phyloP scores from a whole-genome alignment of 2,113 vertebrate genomes.

The Hippocampus zosterae region DNA sequence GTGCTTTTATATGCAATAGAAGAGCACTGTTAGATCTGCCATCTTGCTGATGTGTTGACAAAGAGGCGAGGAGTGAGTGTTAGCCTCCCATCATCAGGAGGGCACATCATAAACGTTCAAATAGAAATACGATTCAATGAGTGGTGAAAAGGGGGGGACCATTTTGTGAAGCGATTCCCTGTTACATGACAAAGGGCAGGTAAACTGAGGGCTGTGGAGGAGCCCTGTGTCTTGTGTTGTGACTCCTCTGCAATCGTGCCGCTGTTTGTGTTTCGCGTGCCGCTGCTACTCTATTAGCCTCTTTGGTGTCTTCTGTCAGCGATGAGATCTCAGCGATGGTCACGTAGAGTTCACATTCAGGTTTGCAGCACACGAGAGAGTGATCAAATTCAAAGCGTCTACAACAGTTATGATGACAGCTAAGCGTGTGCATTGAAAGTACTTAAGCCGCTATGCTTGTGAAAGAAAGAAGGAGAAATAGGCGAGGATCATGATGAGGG shows the following conservation, averaged over 20 bases:
- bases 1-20: not conserved
- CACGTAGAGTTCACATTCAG: slow-evolving; percentile 18
- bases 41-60: not conserved
- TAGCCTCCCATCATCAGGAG: not conserved
- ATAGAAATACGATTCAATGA: not conserved
- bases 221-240: slow-evolving; percentile 14
- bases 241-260: slow-evolving; percentile 31
- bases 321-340: slow-evolving; percentile 22
- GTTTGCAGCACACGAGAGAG: slow-evolving; percentile 24
- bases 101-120: not conserved
- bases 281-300: slow-evolving; percentile 42
- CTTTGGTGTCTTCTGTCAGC: not conserved
- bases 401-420: slow-evolving; percentile 2
- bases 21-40: not conserved
- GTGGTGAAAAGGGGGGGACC: not conserved
- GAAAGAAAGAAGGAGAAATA: slow-evolving; percentile 10
- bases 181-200: slow-evolving; percentile 14
- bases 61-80: not conserved
- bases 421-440: not conserved
- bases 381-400: slow-evolving; percentile 3
- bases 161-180: not conserved
- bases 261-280: slow-evolving; percentile 16
- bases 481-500: slow-evolving; percentile 5
- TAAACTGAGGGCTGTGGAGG: slow-evolving; percentile 4
- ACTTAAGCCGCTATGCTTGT: slow-evolving; percentile 6